Conservation (phyloP, 23 tunicate species). For the Trididemnum miniatum region DNA sequence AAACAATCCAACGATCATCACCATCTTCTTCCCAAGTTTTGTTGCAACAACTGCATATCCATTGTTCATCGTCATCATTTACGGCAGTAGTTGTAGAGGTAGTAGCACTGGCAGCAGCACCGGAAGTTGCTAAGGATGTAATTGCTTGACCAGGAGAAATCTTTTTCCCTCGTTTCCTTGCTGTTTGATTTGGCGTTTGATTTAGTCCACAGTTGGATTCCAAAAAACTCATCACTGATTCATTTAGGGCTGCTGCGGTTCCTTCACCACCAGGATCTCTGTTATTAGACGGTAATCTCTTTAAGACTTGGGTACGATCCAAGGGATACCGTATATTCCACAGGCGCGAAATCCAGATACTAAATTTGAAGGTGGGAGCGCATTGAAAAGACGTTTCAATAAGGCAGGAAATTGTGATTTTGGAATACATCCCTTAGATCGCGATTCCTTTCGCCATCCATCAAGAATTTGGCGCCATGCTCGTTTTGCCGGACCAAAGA, state of each 20-base stretch:
- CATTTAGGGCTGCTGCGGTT: constrained; percentile 1
- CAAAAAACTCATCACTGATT: neutral
- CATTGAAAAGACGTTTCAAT: neutral
- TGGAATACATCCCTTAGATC: constrained; percentile 3
- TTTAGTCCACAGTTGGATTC: constrained; percentile 9
- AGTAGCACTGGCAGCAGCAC: neutral
- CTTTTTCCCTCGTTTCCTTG: constrained; percentile 7
- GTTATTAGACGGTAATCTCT: constrained; percentile 2
- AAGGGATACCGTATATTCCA: constrained; percentile 25
- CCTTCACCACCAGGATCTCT: neutral
- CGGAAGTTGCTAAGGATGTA: neutral
- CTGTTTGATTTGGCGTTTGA: neutral
- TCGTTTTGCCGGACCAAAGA: constrained; percentile 21
- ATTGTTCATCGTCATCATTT: neutral
- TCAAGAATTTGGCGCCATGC: constrained; percentile 28
- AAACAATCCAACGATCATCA: constrained; percentile 22
- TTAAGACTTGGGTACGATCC: constrained; percentile 32
- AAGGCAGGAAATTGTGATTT: constrained; percentile 10
- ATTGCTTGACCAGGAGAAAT: neutral
- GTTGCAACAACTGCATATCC: neutral
- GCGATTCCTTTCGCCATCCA: constrained; percentile 15
- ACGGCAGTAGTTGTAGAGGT: neutral
- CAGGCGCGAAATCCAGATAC: constrained; percentile 15
- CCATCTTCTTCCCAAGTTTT: constrained; percentile 19
- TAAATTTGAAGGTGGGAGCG: neutral